Conservation (phyloP, 1,140 invertebrate genomes). For the Temnothorax longispinosus region DNA sequence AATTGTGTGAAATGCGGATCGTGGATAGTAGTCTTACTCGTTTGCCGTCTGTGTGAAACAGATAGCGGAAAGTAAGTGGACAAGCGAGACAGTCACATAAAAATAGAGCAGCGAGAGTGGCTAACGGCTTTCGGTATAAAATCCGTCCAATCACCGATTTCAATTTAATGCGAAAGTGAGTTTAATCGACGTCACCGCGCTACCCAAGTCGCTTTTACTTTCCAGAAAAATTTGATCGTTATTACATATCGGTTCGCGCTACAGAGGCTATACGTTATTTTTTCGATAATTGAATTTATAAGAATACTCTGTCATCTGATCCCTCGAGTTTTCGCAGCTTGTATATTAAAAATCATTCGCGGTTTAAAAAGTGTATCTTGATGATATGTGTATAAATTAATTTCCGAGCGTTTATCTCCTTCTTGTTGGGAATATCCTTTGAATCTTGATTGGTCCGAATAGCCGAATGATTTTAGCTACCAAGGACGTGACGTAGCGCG, state of each 20-base stretch:
- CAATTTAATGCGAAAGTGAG: conserved; percentile 59
- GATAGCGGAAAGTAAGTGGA: conserved; percentile 60
- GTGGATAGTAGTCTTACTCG: conserved; percentile 20
- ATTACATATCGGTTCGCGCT: neutral
- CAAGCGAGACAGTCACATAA: neutral
- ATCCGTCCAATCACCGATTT: conserved; percentile 53
- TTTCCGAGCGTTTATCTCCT: neutral
- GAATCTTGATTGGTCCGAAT: neutral
- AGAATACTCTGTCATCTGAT: neutral
- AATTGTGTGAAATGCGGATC: conserved; percentile 39
- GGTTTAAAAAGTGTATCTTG: neutral
- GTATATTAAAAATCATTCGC: neutral
- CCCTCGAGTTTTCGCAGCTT: neutral
- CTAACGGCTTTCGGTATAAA: conserved; percentile 60
- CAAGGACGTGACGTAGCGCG: neutral
- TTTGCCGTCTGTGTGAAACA: conserved; percentile 6
- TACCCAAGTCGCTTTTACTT: conserved; percentile 58
- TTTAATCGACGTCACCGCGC: conserved; percentile 27
- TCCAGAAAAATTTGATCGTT: neutral
- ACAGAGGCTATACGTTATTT: neutral
- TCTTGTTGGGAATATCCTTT: neutral
- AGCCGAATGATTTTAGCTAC: neutral
- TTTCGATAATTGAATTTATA: neutral
- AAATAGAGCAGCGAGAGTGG: conserved; percentile 66
- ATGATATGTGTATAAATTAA: neutral